Evolutionary conservation across 2,113 vertebrate genomes (phyloP).

Genomic region (Indri indri): DNA sequence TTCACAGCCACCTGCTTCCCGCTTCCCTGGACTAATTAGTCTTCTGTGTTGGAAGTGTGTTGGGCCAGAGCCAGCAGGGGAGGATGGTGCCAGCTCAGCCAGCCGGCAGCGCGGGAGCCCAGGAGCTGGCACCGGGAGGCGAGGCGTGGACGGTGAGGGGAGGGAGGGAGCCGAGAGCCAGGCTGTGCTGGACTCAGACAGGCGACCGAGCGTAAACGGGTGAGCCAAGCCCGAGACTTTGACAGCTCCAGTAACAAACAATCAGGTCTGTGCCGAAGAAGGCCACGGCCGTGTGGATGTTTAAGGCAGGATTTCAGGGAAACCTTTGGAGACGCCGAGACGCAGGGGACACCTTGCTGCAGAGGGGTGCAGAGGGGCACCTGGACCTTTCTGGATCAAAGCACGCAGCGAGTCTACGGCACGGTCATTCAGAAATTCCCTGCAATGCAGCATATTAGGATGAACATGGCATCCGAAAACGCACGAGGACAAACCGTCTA

Average conservation of each 20-base stretch:
- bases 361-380: not conserved
- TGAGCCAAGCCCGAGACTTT: not conserved
- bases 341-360: not conserved
- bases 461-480: not conserved
- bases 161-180: not conserved
- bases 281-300: not conserved
- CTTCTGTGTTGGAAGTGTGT: slow-evolving; percentile 25
- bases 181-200: not conserved
- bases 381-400: not conserved
- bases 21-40: slow-evolving; percentile 33
- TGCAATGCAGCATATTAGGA: not conserved
- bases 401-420: fast-evolving
- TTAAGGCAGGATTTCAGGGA: not conserved
- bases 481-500: not conserved
- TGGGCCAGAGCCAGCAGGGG: not conserved
- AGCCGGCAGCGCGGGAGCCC: not conserved
- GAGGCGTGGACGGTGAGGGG: not conserved
- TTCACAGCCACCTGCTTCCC: not conserved
- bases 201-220: slow-evolving; percentile 32
- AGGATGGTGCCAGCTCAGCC: not conserved
- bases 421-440: not conserved
- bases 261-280: fast-evolving
- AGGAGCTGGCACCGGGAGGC: not conserved
- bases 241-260: not conserved
- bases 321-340: not conserved